Conservation (phyloP, 2,113 vertebrate species). For the Leptobrachium leishanense region DNA sequence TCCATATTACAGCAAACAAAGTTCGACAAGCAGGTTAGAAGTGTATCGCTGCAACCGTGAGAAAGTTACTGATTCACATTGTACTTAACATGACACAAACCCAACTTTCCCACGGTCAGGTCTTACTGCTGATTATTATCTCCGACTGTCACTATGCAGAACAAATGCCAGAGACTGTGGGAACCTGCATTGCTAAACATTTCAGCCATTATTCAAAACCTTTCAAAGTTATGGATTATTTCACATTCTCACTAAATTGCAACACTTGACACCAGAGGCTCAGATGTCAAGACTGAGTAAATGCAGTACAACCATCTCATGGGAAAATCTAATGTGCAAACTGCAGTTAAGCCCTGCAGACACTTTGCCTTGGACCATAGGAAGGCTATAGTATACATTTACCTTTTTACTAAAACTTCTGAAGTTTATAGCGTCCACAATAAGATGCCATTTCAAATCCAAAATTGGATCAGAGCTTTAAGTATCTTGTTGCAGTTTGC, state of each 20-base stretch:
- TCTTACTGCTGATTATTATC: slow-evolving; percentile 63
- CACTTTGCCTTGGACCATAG: neutral
- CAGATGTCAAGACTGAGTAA: slow-evolving; percentile 10
- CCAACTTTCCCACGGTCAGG: slow-evolving; percentile 76
- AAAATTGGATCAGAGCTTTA: too few species aligned
- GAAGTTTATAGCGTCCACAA: too few species aligned
- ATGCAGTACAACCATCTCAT: slow-evolving; percentile 6
- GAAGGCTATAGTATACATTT: too few species aligned
- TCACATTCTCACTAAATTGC: slow-evolving; percentile 59
- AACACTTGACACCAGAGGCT: slow-evolving; percentile 43
- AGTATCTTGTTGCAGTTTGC: too few species aligned
- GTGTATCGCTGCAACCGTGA: slow-evolving; percentile 68
- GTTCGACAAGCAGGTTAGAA: slow-evolving; percentile 66
- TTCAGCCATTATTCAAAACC: slow-evolving; percentile 57
- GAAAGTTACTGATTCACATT: slow-evolving; percentile 67
- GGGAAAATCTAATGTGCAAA: slow-evolving; percentile 20
- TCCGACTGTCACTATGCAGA: slow-evolving; percentile 57
- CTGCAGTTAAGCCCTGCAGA: neutral
- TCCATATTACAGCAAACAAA: slow-evolving; percentile 71
- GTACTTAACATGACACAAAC: slow-evolving; percentile 50
- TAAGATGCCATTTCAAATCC: too few species aligned
- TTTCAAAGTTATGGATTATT: slow-evolving; percentile 57
- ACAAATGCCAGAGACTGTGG: slow-evolving; percentile 70
- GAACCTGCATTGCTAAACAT: slow-evolving; percentile 64
- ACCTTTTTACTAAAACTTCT: too few species aligned